Evolutionary conservation across 2,888 invertebrate genomes (phyloP).

Genomic region (Sepioteuthis lessoniana): DNA sequence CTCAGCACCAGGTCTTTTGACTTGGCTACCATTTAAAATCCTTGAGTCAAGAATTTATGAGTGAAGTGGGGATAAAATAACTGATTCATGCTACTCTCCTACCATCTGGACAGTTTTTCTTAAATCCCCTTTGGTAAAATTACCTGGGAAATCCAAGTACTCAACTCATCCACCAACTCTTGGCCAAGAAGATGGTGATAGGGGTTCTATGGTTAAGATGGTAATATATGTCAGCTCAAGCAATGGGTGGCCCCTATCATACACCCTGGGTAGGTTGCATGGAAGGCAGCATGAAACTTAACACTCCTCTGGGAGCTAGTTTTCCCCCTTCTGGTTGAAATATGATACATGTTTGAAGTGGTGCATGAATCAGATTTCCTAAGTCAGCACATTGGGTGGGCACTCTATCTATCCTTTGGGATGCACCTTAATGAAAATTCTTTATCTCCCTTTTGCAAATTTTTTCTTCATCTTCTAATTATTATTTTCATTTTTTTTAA

Average conservation of each 20-base stretch:
- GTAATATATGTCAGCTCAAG: conserved; percentile 35
- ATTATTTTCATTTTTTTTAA: too few species aligned
- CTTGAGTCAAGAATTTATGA: background rate
- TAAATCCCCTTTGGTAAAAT: background rate
- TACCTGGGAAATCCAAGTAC: background rate
- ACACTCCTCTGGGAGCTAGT: conserved; percentile 34
- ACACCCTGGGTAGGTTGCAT: conserved; percentile 45
- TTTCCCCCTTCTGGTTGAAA: conserved; percentile 36
- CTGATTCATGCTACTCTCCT: background rate
- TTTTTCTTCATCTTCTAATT: too few species aligned
- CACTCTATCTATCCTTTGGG: background rate
- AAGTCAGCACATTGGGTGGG: conserved; percentile 35
- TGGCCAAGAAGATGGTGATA: background rate
- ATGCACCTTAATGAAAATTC: background rate
- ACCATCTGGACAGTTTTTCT: background rate
- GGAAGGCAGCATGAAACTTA: conserved; percentile 37
- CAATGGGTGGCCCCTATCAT: conserved; percentile 40
- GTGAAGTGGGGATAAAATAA: background rate
- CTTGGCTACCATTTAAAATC: background rate
- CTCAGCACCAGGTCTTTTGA: background rate
- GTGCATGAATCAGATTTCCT: conserved; percentile 43
- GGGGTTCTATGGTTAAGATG: background rate
- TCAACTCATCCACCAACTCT: background rate
- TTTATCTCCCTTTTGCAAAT: background rate
- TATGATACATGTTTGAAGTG: conserved; percentile 39